These are phyloP conservation scores for Fragum whitleyi DNA, from an alignment of 2,888 invertebrate species.

Conservation along the genomic window DNA sequence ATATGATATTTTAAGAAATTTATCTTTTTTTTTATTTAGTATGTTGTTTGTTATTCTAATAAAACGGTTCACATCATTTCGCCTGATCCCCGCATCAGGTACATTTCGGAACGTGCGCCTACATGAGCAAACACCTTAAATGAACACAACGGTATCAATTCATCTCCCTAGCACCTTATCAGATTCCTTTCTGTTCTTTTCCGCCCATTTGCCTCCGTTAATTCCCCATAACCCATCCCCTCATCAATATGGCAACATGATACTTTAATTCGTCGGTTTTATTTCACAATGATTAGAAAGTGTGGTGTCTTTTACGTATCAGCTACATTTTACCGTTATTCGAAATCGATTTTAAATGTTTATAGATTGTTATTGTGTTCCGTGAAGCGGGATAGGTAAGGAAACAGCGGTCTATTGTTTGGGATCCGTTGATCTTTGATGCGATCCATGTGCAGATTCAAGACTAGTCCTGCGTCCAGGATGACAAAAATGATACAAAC, in stretches of 20 bases:
- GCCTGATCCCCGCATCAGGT: not conserved
- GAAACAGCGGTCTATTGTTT: constrained; percentile 17
- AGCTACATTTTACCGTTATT: constrained; percentile 34
- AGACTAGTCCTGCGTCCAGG: no score
- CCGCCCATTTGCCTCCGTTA: constrained; percentile 59
- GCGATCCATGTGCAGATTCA: not conserved
- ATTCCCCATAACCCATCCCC: constrained; percentile 43
- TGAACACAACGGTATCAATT: constrained; percentile 23
- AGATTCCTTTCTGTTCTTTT: constrained; percentile 36
- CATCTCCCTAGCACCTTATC: constrained; percentile 22
- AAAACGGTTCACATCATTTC: constrained; percentile 23
- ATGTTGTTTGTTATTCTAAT: not conserved
- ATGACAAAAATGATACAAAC: no score
- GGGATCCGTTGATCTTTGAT: constrained; percentile 16
- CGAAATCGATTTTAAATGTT: constrained; percentile 50
- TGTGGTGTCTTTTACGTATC: constrained; percentile 31
- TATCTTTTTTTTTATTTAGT: no score
- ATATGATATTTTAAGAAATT: no score
- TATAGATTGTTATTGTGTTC: constrained; percentile 12
- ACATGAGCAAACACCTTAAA: constrained; percentile 20
- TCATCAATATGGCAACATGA: constrained; percentile 41
- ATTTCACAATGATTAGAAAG: constrained; percentile 34
- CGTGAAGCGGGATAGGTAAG: not conserved
- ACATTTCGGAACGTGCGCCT: constrained; percentile 7
- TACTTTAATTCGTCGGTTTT: constrained; percentile 31